Conservation (phyloP, 2,113 vertebrate genomes). For the Hassar affinis region DNA sequence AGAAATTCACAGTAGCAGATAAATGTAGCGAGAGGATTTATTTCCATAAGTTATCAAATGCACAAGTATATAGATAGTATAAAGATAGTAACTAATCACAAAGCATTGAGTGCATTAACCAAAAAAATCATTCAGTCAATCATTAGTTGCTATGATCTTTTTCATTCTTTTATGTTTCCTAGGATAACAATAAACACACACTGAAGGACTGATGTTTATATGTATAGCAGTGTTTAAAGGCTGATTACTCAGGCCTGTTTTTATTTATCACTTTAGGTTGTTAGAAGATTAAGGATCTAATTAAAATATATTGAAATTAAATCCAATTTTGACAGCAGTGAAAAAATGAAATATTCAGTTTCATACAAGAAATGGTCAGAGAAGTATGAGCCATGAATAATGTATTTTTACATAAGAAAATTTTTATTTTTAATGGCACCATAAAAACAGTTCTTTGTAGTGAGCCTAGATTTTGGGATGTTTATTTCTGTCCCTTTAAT, state of each 20-base stretch:
- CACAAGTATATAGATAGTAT: no score
- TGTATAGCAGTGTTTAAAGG: not conserved
- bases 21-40: slow-evolving; percentile 64
- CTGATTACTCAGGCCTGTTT: not conserved
- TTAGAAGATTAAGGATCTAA: no score
- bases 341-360: not conserved
- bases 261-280: not conserved
- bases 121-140: not conserved
- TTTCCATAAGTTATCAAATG: slow-evolving; percentile 1
- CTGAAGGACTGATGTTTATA: not conserved
- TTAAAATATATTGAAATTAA: not conserved
- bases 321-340: not conserved
- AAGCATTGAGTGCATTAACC: not conserved
- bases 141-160: not conserved
- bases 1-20: slow-evolving; percentile 56
- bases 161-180: not conserved
- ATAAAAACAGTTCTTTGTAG: not conserved
- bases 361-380: not conserved
- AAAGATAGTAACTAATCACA: not conserved
- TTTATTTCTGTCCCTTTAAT: not conserved
- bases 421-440: not conserved
- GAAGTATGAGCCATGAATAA: not conserved
- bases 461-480: not conserved
- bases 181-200: not conserved
- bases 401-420: not conserved